Conservation (phyloP, 2,888 invertebrate genomes). For the Strigamia maritima region DNA sequence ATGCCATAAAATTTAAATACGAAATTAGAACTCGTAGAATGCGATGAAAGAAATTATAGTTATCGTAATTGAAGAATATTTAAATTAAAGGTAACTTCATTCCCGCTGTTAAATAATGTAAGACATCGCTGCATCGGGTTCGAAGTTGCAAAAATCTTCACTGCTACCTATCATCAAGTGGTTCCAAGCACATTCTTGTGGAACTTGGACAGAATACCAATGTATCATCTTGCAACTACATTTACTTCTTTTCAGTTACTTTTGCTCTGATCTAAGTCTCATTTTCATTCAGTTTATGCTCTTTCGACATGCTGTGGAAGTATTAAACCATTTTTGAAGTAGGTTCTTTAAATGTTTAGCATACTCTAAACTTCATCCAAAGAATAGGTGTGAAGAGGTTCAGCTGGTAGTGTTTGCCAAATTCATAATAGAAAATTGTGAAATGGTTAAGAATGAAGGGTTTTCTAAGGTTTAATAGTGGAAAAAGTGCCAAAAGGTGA, state of each 20-base stretch:
- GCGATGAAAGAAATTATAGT: too few relatives aligned
- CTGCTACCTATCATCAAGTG: background rate
- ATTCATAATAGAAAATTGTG: slow-evolving; percentile 21
- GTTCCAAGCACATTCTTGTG: slow-evolving; percentile 31
- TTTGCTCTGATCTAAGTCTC: background rate
- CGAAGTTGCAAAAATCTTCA: background rate
- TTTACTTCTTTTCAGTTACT: slow-evolving; percentile 24
- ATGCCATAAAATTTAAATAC: too few relatives aligned
- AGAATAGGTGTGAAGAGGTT: slow-evolving; percentile 7
- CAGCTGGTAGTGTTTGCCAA: background rate
- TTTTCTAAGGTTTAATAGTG: slow-evolving; percentile 23
- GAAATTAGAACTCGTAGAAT: too few relatives aligned
- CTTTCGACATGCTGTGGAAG: background rate
- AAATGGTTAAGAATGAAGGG: slow-evolving; percentile 27
- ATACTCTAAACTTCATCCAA: slow-evolving; percentile 12
- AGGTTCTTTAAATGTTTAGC: slow-evolving; percentile 12
- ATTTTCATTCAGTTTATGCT: slow-evolving; percentile 23
- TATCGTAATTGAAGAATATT: too few relatives aligned
- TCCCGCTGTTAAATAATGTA: too few relatives aligned
- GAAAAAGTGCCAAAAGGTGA: slow-evolving; percentile 25
- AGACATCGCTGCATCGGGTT: background rate
- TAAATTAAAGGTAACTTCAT: too few relatives aligned
- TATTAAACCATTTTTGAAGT: background rate
- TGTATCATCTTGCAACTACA: background rate
- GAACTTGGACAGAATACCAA: background rate